Evolutionary conservation across 2,888 invertebrate genomes (phyloP).

Genomic region (Machimus atricapillus): DNA sequence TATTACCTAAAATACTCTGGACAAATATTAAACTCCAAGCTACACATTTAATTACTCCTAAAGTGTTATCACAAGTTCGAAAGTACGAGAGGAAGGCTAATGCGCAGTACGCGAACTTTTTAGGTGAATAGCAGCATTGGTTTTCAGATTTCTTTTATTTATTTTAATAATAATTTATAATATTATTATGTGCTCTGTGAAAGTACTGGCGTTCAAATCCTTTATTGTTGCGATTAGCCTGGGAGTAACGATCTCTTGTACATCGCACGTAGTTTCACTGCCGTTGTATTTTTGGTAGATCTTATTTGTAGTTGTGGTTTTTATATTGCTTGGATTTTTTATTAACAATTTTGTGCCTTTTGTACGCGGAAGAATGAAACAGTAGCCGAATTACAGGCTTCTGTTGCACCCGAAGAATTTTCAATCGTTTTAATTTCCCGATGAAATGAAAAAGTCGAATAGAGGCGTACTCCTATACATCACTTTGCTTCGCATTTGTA

Average conservation of each 20-base stretch:
- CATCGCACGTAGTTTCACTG: background rate
- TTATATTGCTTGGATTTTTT: background rate
- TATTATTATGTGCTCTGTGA: background rate
- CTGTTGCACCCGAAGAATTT: background rate
- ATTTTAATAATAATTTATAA: background rate
- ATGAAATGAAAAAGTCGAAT: background rate
- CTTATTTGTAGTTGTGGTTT: background rate
- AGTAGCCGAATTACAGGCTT: background rate
- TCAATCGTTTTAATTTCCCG: background rate
- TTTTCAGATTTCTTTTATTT: background rate
- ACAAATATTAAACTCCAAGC: background rate
- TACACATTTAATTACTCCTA: background rate
- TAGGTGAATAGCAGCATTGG: background rate
- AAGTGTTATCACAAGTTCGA: constrained; percentile 31
- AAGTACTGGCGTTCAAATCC: background rate
- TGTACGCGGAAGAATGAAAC: constrained; percentile 2
- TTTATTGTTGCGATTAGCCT: background rate
- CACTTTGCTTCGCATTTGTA: constrained; percentile 63
- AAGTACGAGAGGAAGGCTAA: background rate
- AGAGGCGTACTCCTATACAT: constrained; percentile 57
- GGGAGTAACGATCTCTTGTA: background rate
- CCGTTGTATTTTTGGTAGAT: background rate
- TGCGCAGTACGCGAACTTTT: background rate
- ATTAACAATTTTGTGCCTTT: constrained; percentile 2
- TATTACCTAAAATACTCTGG: background rate